These are phyloP conservation scores for Mythimna albipuncta DNA, from an alignment of 2,888 invertebrate species.

Conservation along the genomic window DNA sequence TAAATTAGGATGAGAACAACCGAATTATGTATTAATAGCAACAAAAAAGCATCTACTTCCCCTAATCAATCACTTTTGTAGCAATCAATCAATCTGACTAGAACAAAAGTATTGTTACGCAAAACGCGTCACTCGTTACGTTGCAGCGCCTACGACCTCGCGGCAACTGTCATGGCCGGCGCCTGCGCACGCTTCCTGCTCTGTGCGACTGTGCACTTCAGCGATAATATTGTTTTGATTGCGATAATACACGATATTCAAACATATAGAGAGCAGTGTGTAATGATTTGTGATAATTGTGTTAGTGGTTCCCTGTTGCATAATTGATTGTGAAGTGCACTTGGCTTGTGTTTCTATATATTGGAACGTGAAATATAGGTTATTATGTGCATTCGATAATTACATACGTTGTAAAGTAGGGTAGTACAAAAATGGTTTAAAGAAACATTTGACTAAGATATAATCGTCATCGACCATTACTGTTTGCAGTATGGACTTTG, in stretches of 20 bases:
- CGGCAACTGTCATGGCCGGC: conserved; percentile 58
- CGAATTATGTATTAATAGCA: neutral
- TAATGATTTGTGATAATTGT: conserved; percentile 47
- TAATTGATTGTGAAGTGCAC: conserved; percentile 55
- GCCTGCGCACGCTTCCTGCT: conserved; percentile 72
- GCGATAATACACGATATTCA: conserved; percentile 57
- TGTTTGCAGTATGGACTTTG: too few relatives aligned
- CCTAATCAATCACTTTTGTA: conserved; percentile 25
- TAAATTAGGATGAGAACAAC: neutral
- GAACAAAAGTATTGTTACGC: conserved; percentile 68
- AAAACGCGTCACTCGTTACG: conserved; percentile 72
- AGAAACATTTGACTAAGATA: too few relatives aligned
- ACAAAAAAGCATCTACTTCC: neutral
- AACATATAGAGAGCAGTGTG: conserved; percentile 44
- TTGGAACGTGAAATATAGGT: neutral
- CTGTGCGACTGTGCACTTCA: conserved; percentile 64
- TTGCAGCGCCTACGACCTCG: conserved; percentile 59
- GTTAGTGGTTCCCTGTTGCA: conserved; percentile 54
- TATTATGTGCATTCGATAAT: neutral
- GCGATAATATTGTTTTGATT: conserved; percentile 70
- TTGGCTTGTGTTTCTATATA: conserved; percentile 34
- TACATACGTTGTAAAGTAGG: neutral
- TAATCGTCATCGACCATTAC: too few relatives aligned
- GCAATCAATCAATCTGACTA: conserved; percentile 40
- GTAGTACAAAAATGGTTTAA: too few relatives aligned